Evolutionary conservation across 2,797 vertebrate genomes (phyloP).

Genomic region (Hyperoplus immaculatus): DNA sequence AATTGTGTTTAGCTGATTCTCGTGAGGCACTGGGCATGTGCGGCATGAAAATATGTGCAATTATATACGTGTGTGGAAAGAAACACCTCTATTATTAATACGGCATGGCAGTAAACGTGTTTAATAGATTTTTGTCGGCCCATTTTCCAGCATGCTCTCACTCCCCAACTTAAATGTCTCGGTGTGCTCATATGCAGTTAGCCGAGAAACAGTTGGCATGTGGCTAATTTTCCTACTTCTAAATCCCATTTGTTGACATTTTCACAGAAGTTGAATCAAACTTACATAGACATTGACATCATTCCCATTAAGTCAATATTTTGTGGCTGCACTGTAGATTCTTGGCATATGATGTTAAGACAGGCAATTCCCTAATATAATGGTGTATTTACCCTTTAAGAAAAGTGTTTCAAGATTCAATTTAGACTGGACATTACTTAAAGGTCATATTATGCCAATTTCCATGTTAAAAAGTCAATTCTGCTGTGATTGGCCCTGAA

Average conservation of each 20-base stretch:
- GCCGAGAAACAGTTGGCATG: not conserved
- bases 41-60: constrained; percentile 16
- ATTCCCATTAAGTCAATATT: constrained; percentile 8
- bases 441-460: too few species aligned
- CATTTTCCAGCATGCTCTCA: constrained; percentile 25
- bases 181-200: constrained; percentile 6
- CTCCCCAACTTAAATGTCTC: constrained; percentile 20
- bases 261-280: not conserved
- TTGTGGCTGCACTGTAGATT: not conserved
- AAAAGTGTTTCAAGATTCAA: not conserved
- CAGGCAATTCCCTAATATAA: not conserved
- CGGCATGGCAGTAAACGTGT: constrained; percentile 30
- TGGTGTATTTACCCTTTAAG: not conserved
- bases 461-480: too few species aligned
- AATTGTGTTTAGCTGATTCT: constrained; percentile 12
- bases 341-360: not conserved
- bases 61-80: constrained; percentile 23
- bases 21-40: constrained; percentile 11
- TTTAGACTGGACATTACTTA: too few species aligned
- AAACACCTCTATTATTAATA: constrained; percentile 25
- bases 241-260: constrained; percentile 10
- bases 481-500: too few species aligned
- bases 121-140: constrained; percentile 22
- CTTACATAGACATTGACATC: not conserved
- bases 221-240: constrained; percentile 32